phyloP scores from a whole-genome alignment of 2,888 invertebrate species.

The Toxonevra muliebris region DNA sequence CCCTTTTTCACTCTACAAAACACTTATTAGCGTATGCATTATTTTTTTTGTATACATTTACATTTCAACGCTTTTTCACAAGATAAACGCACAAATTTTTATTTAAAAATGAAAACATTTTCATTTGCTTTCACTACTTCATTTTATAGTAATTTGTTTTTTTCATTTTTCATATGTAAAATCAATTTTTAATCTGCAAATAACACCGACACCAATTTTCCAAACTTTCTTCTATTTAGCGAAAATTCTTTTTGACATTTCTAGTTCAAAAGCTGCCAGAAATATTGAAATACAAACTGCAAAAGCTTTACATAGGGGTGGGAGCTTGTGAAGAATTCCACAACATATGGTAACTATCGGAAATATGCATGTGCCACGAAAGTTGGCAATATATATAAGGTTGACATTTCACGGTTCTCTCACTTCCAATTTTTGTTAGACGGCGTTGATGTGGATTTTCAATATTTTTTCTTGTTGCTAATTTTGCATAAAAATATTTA shows the following conservation, averaged over 20 bases:
- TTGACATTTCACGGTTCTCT: too few species aligned
- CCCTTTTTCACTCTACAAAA: conserved; percentile 3
- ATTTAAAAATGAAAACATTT: neutral
- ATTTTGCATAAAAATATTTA: conserved; percentile 6
- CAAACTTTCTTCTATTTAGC: conserved; percentile 11
- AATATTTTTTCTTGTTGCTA: neutral
- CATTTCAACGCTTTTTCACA: neutral
- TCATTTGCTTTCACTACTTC: neutral
- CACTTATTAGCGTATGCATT: neutral
- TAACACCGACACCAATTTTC: conserved; percentile 15
- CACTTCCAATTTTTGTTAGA: conserved; percentile 1
- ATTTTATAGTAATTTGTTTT: neutral
- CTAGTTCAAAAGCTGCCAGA: too few species aligned
- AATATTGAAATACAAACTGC: too few species aligned
- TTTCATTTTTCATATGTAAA: conserved; percentile 1
- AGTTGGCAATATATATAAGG: too few species aligned
- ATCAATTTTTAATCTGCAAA: neutral
- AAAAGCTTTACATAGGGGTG: too few species aligned
- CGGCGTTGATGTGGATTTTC: neutral
- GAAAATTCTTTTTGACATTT: neutral
- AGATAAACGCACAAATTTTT: neutral
- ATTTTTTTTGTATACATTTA: neutral
- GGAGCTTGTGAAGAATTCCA: too few species aligned
- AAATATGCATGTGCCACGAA: conserved; percentile 24
- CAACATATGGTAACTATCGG: conserved; percentile 11